Conservation (phyloP, 2,888 invertebrate species). For the Zhuqinia jingwanae region DNA sequence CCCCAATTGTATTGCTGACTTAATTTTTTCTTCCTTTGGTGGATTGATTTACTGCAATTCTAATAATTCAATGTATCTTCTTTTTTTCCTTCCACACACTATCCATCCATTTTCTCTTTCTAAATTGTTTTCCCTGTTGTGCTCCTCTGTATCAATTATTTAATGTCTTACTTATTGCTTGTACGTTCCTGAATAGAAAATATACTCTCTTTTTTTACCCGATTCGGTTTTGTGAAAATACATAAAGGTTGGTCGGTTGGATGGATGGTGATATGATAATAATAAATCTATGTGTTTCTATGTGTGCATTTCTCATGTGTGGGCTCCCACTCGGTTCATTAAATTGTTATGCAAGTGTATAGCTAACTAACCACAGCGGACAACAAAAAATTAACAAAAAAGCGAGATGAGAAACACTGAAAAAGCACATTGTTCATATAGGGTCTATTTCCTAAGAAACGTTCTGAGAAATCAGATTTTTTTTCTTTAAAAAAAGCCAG, state of each 20-base stretch:
- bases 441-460: constrained; percentile 19
- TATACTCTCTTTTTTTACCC: background rate
- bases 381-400: background rate
- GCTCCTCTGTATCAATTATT: background rate
- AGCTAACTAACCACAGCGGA: constrained; percentile 43
- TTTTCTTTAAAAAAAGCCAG: background rate
- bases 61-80: background rate
- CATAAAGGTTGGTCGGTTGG: background rate
- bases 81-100: background rate
- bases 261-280: background rate
- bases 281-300: too few species aligned
- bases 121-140: background rate
- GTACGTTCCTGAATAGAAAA: too few species aligned
- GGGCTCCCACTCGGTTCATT: constrained; percentile 64
- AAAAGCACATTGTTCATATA: too few species aligned
- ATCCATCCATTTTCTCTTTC: background rate
- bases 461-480: background rate
- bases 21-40: background rate
- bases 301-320: constrained; percentile 29
- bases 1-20: constrained; percentile 17
- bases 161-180: too few species aligned
- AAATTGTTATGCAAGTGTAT: constrained; percentile 55
- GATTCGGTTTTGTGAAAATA: background rate
- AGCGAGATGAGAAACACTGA: background rate
- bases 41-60: constrained; percentile 34